A percentile compares a stretch with the other conserved stretches of the same genome.
These are phyloP conservation scores for Chinchilla lanigera DNA, from an alignment of 2,113 vertebrate species.

Conservation along the genomic window DNA sequence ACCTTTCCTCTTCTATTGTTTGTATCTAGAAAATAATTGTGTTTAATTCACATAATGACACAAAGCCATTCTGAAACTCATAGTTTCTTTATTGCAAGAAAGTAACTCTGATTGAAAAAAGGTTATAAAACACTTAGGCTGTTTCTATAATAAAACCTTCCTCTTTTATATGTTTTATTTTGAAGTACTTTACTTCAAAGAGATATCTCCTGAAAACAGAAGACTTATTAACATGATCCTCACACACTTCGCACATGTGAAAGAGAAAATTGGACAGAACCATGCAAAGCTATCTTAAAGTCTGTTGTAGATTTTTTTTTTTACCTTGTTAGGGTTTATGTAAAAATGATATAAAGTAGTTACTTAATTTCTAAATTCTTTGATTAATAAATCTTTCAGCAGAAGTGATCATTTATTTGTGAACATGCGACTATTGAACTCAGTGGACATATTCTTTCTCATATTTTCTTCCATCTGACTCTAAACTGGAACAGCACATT, in stretches of 20 bases:
- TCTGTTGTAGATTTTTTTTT: neutral
- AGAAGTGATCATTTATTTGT: constrained; percentile 35
- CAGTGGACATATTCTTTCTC: neutral
- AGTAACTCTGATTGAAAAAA: neutral
- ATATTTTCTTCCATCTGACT: neutral
- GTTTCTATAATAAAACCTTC: constrained; percentile 30
- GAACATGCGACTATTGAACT: neutral
- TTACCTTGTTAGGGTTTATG: neutral
- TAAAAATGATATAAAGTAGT: neutral
- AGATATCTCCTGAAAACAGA: neutral
- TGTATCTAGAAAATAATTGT: neutral
- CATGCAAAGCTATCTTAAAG: neutral
- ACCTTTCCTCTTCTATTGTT: neutral
- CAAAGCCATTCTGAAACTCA: neutral
- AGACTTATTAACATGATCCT: neutral
- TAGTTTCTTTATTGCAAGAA: neutral
- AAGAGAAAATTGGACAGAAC: neutral
- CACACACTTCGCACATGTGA: neutral
- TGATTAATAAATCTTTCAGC: constrained; percentile 11
- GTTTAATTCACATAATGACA: constrained; percentile 20
- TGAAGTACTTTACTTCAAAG: neutral
- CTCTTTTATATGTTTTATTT: neutral
- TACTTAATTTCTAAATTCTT: neutral
- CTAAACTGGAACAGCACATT: neutral
- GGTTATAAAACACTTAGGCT: constrained; percentile 8